phyloP scores from a whole-genome alignment of 2,113 vertebrate genomes.

The Amphilophus citrinellus region DNA sequence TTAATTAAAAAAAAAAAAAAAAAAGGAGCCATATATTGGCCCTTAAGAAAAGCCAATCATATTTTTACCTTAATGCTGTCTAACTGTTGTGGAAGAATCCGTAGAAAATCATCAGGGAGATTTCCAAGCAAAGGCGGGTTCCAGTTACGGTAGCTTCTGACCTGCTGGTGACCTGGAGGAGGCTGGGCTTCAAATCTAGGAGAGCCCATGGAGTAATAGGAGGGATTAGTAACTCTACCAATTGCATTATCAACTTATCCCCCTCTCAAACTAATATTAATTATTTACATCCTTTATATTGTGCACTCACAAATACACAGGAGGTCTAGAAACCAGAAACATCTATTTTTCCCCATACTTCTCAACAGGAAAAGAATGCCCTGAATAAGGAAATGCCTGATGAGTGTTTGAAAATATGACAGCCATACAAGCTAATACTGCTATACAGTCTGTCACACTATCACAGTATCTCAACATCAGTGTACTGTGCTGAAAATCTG shows the following conservation, averaged over 20 bases:
- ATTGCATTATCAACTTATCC: background rate
- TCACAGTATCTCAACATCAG: background rate
- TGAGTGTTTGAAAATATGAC: background rate
- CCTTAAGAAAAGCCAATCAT: background rate
- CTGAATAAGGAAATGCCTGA: background rate
- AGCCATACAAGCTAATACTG: no score
- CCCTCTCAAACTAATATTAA: background rate
- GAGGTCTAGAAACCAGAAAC: background rate
- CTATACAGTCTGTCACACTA: no score
- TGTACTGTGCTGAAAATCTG: background rate
- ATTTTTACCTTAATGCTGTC: slow-evolving; percentile 82
- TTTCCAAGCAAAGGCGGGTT: slow-evolving; percentile 94
- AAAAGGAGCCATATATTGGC: background rate
- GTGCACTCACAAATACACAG: background rate
- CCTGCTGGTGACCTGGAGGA: slow-evolving; percentile 67
- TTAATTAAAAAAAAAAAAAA: no score
- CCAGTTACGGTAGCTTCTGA: slow-evolving; percentile 90
- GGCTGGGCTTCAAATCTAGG: slow-evolving; percentile 84
- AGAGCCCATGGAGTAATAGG: background rate
- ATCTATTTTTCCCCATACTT: background rate
- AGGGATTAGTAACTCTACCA: background rate
- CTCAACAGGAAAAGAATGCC: background rate
- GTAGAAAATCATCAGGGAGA: slow-evolving; percentile 94
- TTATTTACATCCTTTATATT: background rate
- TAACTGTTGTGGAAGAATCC: slow-evolving; percentile 92